Base-by-base conservation (phyloP, 2,888 invertebrate species). In the Sinelater perroti region DNA sequence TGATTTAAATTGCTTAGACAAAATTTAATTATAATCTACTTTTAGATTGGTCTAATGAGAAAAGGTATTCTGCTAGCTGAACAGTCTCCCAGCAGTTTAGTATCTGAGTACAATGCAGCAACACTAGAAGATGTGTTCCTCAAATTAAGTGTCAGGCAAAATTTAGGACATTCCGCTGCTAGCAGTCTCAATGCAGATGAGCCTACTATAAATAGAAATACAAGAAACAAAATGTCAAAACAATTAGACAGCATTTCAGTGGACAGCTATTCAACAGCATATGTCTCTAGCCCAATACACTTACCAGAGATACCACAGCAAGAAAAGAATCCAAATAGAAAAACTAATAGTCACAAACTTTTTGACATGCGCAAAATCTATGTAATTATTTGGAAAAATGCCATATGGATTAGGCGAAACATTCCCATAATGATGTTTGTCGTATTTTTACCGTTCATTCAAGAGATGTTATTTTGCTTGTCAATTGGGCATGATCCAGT, bases 401-500 rank as follows among this genome's bases (percentile, higher is more conserved):
- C 91, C 70, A 81, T 93, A 49, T 91, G 92, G 85, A 87, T 94
- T 82, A 87, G 90, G 81, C 84, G 94, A 69, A 94, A 94, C 77
- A 85, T 88, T 61, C 88, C 89, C 1, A 85, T 94, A 26, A 86
- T 96, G 83, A 76, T 89, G 35, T 95, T 95, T 77, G 89, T 95
- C 66, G 87, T 94, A 61, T 89, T 90, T 8, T 81, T 95, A 46
- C 95, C 95, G 0, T 86, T 93, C 2, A 83, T 89, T 21, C 94
- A 95, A 81, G 93, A 92, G 71, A 80, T 93, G 13, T 79, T 96
- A 36, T 96, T 95, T 81, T 95, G 95, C 73, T 78, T 92, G 44
- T 90, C 95, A 13, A 91, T 94, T 67, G 94, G 94, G 10, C 90
- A 90, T 72, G 90, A 93, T 73, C 94, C 94, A 0, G 80, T 82